These are phyloP conservation scores for Helogale parvula DNA, from an alignment of 2,113 vertebrate genomes.

Conservation along the genomic window DNA sequence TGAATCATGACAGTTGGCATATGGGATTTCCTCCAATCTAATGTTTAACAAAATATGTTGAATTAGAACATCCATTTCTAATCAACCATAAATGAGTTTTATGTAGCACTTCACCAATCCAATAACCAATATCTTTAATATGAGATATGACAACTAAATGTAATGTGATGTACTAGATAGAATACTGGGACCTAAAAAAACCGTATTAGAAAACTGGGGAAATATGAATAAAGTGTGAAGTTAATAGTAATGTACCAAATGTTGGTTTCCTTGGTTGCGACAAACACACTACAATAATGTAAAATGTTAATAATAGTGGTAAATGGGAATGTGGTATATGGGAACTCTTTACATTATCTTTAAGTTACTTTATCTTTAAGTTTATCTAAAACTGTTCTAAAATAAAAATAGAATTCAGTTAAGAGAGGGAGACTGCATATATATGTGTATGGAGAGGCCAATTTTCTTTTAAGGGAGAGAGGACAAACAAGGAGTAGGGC, in stretches of 20 bases:
- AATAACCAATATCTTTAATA: slow-evolving; percentile 50
- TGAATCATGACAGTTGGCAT: neutral
- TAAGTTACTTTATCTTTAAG: neutral
- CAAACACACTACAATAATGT: neutral
- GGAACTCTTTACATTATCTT: neutral
- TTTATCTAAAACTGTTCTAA: slow-evolving; percentile 37
- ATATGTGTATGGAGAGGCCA: neutral
- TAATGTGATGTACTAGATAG: neutral
- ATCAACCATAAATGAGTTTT: neutral
- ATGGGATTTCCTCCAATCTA: neutral
- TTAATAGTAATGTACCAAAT: neutral
- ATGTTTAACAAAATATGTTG: neutral
- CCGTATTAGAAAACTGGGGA: neutral
- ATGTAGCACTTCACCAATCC: neutral
- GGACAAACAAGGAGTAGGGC: too few species aligned
- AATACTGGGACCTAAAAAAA: neutral
- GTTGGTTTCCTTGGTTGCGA: neutral
- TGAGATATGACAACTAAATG: neutral
- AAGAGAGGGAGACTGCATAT: neutral
- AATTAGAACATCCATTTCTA: slow-evolving; percentile 3
- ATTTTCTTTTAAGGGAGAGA: neutral
- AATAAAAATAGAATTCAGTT: neutral
- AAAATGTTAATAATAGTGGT: neutral
- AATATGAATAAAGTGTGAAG: neutral
- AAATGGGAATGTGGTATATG: neutral